Evolutionary conservation across 2,113 vertebrate species (phyloP), one percentile per base, ranked within the genome.

Genomic region (Camelus dromedarius): DNA sequence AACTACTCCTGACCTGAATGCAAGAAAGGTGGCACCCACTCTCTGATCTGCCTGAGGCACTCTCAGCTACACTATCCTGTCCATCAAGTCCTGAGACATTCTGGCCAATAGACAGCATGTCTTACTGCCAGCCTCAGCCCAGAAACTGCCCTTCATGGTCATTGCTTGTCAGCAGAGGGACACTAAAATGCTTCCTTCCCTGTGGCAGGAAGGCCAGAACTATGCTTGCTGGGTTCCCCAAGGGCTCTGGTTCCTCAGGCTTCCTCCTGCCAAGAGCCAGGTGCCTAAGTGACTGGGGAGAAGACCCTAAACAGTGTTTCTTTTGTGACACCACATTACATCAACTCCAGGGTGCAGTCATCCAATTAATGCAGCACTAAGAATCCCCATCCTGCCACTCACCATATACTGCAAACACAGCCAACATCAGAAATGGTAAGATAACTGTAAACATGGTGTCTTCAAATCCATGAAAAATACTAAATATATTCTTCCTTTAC

Each of bases 391-490:
- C 38, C 18, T 32, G n/a, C 38, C 64, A 58, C 24, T 87, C 24
- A n/a, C 60, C 69, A 88, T 67, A 48, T 11, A 54, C 42, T 84
- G n/a, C n/a, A 50, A 72, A 91, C 8, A n/a, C 16, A 28, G n/a
- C 16, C 58, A 89, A 32, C 9, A n/a, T 46, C 48, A 62, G 70
- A 91, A 79, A 54, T 46, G 56, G 4, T 67, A 72, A 89, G 67
- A 10, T 16, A 75, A 28, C 73, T 75, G 14, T 81, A 89, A 92
- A 77, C 19, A 81, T 3, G 4, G 10, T 90, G 1, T 73, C 83
- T 91, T 50, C 30, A 54, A 79, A 75, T 32, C 72, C 96, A 96
- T 93, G 32, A 90, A 72, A 91, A 92, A 91, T 2, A 66, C 26
- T 91, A 67, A 66, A 56, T 80, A 76, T 32, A 85, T 24, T 89